Evolutionary conservation across 2,888 invertebrate species (phyloP).

Genomic region (Mimas tiliae): DNA sequence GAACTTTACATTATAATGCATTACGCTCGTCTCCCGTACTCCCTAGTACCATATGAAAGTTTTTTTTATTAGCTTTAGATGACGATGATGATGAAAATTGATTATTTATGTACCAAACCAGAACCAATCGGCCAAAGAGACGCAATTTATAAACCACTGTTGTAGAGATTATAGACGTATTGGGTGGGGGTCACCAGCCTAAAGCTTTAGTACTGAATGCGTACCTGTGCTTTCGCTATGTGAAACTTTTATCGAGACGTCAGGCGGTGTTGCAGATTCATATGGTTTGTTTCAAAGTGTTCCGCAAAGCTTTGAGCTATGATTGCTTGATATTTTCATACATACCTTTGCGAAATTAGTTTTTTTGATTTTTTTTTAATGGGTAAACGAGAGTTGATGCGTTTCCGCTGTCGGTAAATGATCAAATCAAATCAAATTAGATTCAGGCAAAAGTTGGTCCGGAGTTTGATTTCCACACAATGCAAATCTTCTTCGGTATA

Average conservation of each 20-base stretch:
- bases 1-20: no score
- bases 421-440: no score
- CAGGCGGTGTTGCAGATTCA: conserved; percentile 6
- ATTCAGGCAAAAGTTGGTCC: no score
- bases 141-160: no score
- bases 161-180: not conserved
- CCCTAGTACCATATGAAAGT: no score
- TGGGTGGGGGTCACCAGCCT: not conserved
- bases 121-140: no score
- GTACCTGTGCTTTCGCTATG: conserved; percentile 1
- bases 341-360: not conserved
- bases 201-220: not conserved
- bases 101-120: no score
- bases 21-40: no score
- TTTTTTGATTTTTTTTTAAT: not conserved
- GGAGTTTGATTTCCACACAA: no score
- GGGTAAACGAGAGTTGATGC: not conserved
- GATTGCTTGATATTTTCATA: conserved; percentile 2
- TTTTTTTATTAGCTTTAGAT: no score
- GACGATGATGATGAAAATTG: no score
- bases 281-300: conserved; percentile 19
- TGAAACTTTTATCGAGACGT: conserved; percentile 16
- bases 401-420: not conserved
- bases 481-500: no score
- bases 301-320: not conserved